Base-by-base conservation (phyloP, 1,140 invertebrate genomes). In the Pogonus chalceus region DNA sequence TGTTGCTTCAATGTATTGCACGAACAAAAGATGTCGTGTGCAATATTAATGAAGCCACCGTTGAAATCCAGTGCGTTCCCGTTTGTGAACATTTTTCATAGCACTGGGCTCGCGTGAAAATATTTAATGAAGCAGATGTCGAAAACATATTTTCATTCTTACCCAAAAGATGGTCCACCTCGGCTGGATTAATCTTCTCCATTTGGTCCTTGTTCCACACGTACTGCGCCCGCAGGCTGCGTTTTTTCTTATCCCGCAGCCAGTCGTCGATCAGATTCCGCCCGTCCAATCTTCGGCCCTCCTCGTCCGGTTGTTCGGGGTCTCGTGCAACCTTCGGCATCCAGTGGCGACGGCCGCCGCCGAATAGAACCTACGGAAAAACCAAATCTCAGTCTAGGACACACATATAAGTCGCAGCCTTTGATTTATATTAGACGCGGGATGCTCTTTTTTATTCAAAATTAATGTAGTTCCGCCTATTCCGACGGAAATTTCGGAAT, bases 191-290 rank as follows among this genome's bases (percentile, higher is more conserved):
- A 9, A 85, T 65, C 43, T 73, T 76, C 4, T 80, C 74, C 18
- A 85, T 70, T 58, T 83, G 76, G 43, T 78, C 76, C 61, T 73
- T 77, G 31, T 77, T 78, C 61, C 78, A 77, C 2, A 84, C 79
- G 56, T 84, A 84, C 58, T 79, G 74, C 0, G 79, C 77, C 37
- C 71, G 58, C 2, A 79, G 57, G 35, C 74, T 73, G 51, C 75
- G 67, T 59, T 73, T 68, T 57, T 77, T 79, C 63, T 81, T 80
- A 56, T 81, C 79, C 51, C 77, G 72, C 0, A 79, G 71, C 82
- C 84, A 87, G 53, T 85, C 83, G 50, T 85, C 78, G 23, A 87
- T 82, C 48, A 87, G 68, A 69, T 87, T 83, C 58, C 83, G 71
- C 2, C 83, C 82, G 62, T 86, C 83, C 0, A 80, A 63, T 60